phyloP scores from a whole-genome alignment of 2,113 vertebrate genomes.

The Mus spicilegus region DNA sequence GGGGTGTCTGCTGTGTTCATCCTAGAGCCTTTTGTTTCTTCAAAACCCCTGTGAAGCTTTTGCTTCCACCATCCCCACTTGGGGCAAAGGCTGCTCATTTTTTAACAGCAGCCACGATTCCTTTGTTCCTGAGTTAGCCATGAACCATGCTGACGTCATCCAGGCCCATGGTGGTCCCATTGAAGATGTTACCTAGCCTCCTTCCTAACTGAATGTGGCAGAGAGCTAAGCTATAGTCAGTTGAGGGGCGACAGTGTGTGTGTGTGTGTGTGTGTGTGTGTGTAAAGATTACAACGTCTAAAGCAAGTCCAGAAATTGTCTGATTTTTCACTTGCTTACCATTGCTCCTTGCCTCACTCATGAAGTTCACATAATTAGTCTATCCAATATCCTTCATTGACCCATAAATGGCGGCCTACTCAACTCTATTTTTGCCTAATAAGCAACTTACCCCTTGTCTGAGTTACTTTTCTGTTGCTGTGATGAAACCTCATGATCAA shows the following conservation, averaged over 20 bases:
- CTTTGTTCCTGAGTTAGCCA: neutral
- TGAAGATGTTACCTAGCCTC: neutral
- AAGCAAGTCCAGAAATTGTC: neutral
- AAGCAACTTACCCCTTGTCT: neutral
- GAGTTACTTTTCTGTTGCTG: neutral
- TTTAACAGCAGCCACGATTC: neutral
- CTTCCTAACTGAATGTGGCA: neutral
- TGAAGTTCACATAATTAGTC: neutral
- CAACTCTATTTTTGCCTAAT: neutral
- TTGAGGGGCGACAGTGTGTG: too few species aligned
- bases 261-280: too few species aligned
- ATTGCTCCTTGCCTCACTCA: neutral
- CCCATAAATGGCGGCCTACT: neutral
- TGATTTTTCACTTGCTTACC: neutral
- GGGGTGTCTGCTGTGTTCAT: neutral
- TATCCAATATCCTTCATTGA: neutral
- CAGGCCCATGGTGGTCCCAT: neutral
- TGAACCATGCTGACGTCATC: neutral
- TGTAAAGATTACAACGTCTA: neutral
- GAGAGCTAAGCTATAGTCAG: neutral
- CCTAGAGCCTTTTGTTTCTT: neutral
- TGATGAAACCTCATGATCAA: neutral
- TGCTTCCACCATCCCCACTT: neutral
- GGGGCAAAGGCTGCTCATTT: neutral
- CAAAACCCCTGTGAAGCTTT: neutral